These are phyloP conservation scores for Dryas iulia DNA, from an alignment of 1,140 invertebrate genomes.

Conservation along the genomic window DNA sequence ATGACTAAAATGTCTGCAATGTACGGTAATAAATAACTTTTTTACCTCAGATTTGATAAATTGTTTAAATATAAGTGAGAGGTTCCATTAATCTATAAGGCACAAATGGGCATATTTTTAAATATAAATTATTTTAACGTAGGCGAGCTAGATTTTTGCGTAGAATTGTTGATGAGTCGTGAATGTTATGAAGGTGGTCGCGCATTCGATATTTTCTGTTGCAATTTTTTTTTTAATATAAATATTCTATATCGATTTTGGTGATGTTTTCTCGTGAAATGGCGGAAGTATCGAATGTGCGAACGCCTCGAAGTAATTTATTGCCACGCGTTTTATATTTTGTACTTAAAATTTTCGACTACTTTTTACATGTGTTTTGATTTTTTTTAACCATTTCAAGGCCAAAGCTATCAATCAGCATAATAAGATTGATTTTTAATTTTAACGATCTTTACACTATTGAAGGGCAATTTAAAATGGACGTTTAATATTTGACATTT, in stretches of 20 bases:
- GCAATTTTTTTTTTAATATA: background rate
- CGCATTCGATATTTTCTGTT: background rate
- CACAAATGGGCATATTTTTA: conserved; percentile 35
- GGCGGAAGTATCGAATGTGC: background rate
- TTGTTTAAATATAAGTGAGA: conserved; percentile 22
- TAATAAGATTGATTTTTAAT: background rate
- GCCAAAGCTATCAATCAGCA: background rate
- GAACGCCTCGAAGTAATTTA: background rate
- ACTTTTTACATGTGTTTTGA: background rate
- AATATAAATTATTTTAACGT: conserved; percentile 30
- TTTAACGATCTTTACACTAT: background rate
- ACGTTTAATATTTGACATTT: background rate
- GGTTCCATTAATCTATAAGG: conserved; percentile 35
- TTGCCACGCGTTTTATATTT: conserved; percentile 3
- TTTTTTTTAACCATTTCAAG: background rate
- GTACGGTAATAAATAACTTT: conserved; percentile 1
- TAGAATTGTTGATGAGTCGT: conserved; percentile 11
- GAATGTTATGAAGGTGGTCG: conserved; percentile 3
- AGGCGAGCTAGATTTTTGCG: conserved; percentile 27
- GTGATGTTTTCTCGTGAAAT: background rate
- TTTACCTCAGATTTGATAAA: background rate
- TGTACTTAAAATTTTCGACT: background rate
- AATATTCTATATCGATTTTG: background rate
- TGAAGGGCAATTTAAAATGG: background rate
- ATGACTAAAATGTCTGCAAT: background rate